Conservation (phyloP, 2,113 vertebrate species). For the Isurus oxyrinchus region DNA sequence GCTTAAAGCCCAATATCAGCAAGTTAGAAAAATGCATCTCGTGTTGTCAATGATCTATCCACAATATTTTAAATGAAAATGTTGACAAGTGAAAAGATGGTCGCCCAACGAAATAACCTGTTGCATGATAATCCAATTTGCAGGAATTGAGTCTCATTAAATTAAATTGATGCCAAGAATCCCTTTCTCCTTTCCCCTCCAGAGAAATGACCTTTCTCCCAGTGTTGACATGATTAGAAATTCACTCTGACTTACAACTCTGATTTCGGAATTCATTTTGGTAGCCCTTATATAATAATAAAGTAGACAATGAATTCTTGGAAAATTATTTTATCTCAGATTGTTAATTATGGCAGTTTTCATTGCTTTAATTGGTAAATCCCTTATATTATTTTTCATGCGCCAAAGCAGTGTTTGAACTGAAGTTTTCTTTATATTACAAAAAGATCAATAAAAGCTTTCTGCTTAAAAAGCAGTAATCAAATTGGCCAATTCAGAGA, state of each 20-base stretch:
- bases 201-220: no score
- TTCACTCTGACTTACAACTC: neutral
- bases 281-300: neutral
- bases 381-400: neutral
- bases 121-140: neutral
- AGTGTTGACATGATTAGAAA: neutral
- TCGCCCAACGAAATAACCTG: neutral
- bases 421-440: neutral
- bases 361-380: neutral
- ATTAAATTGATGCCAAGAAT: neutral
- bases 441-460: neutral
- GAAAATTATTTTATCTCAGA: neutral
- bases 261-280: neutral
- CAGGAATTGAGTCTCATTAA: neutral
- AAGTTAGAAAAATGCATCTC: neutral
- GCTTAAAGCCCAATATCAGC: neutral
- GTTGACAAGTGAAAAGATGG: neutral
- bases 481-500: neutral
- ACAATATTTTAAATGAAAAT: neutral
- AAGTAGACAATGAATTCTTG: neutral
- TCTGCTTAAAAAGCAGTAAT: neutral
- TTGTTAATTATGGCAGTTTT: neutral
- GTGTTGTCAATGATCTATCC: neutral
- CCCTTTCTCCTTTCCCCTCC: neutral
- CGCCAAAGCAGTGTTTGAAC: neutral